These are phyloP conservation scores for Proterorhinus semilunaris DNA, from an alignment of 2,113 vertebrate genomes.

Conservation along the genomic window DNA sequence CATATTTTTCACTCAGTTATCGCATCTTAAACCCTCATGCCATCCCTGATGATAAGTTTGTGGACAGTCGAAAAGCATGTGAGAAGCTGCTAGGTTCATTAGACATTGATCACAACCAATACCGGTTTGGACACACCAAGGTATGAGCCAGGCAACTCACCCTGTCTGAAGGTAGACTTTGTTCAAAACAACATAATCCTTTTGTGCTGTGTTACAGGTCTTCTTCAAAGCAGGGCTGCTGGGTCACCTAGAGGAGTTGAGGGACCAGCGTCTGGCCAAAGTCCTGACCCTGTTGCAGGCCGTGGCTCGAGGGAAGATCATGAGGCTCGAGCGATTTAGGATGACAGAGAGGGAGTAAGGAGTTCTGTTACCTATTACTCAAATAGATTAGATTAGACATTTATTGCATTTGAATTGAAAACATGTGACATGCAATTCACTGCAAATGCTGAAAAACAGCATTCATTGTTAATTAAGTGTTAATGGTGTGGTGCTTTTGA, in stretches of 20 bases:
- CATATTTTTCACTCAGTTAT: conserved; percentile 73
- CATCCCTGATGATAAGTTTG: conserved; percentile 90
- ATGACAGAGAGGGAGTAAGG: conserved; percentile 81
- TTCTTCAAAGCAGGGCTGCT: conserved; percentile 94
- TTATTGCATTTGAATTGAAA: no score
- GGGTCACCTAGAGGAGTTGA: conserved; percentile 86
- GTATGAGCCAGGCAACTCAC: conserved; percentile 41
- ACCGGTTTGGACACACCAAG: conserved; percentile 86
- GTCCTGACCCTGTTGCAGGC: conserved; percentile 89
- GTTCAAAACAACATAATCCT: not conserved
- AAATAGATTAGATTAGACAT: no score
- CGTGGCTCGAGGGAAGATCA: conserved; percentile 81
- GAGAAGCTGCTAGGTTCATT: conserved; percentile 82
- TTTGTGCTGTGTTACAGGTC: conserved; percentile 72
- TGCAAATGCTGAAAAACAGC: no score
- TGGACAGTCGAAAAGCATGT: conserved; percentile 89
- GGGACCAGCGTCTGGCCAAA: conserved; percentile 89
- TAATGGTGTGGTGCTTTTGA: no score
- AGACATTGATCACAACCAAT: conserved; percentile 82
- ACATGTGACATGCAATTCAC: no score
- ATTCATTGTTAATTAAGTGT: no score
- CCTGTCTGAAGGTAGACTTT: not conserved
- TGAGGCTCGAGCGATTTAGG: conserved; percentile 83
- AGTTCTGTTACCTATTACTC: no score
- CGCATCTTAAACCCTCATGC: conserved; percentile 90